These are phyloP conservation scores for Scolopax rusticola DNA, from an alignment of 2,797 vertebrate species.

Conservation along the genomic window DNA sequence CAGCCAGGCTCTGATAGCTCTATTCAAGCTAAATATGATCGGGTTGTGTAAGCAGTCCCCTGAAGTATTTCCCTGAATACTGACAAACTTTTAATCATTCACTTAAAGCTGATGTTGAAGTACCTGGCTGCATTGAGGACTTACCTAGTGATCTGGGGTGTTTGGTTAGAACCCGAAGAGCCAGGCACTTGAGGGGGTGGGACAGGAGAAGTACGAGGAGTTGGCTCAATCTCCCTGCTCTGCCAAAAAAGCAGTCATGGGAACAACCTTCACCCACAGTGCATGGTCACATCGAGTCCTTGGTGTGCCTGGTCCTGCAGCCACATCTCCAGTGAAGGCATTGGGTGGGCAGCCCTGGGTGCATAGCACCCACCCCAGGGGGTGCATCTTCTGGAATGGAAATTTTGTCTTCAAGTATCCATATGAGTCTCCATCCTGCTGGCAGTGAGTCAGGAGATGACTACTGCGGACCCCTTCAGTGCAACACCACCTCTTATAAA, in stretches of 20 bases:
- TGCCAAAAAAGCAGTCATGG: neutral
- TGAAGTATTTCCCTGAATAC: neutral
- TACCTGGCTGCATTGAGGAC: neutral
- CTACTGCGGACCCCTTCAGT: neutral
- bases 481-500: constrained; percentile 38
- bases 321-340: neutral
- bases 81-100: neutral
- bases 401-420: neutral
- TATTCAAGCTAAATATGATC: neutral
- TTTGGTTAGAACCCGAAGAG: neutral
- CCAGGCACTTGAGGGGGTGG: neutral
- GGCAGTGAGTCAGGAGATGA: constrained; percentile 28
- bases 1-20: neutral
- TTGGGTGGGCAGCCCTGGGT: neutral
- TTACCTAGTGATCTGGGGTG: neutral
- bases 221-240: neutral
- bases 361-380: rapidly evolving
- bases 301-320: neutral
- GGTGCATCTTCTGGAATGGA: neutral
- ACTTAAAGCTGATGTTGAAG: neutral
- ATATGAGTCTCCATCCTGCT: neutral
- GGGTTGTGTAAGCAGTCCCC: neutral
- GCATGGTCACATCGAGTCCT: neutral
- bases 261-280: neutral
- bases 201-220: neutral